A percentile compares a stretch with the other conserved stretches of the same genome.
phyloP scores from a whole-genome alignment of 2,888 invertebrate species.

The Ptilodon capucinus region DNA sequence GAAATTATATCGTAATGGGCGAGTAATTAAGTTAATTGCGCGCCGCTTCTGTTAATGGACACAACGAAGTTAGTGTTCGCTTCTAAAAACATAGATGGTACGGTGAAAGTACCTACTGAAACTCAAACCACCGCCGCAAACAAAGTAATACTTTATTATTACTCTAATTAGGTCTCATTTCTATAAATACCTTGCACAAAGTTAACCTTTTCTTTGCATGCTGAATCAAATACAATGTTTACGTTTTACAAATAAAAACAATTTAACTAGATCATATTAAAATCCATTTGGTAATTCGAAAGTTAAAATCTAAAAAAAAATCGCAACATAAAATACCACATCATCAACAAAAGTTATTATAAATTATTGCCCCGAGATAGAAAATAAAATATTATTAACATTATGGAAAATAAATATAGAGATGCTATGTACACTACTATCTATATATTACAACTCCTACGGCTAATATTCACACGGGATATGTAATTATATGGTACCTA shows the following conservation, averaged over 20 bases:
- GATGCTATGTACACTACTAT: constrained; percentile 67
- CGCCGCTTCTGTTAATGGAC: constrained; percentile 36
- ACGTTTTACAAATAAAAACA: neutral
- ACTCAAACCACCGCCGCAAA: neutral
- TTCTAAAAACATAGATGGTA: constrained; percentile 5
- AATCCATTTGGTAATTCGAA: constrained; percentile 29
- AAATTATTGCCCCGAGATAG: constrained; percentile 78
- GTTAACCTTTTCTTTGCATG: neutral
- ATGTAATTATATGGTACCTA: constrained; percentile 67
- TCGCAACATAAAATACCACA: constrained; percentile 59
- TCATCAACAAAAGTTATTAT: constrained; percentile 61
- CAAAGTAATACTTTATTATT: too few relatives aligned
- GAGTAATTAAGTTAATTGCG: constrained; percentile 43
- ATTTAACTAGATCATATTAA: neutral
- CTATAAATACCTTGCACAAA: neutral
- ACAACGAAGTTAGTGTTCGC: constrained; percentile 20
- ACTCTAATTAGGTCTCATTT: neutral
- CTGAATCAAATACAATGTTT: too few relatives aligned
- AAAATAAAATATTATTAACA: constrained; percentile 33
- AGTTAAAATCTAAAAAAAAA: constrained; percentile 56
- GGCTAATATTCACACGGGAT: constrained; percentile 77
- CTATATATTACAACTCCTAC: constrained; percentile 77
- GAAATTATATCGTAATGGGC: constrained; percentile 40
- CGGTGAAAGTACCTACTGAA: neutral
- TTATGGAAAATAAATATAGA: constrained; percentile 47